phyloP scores from a whole-genome alignment of 2,888 invertebrate genomes.

The Coenonympha glycerion region DNA sequence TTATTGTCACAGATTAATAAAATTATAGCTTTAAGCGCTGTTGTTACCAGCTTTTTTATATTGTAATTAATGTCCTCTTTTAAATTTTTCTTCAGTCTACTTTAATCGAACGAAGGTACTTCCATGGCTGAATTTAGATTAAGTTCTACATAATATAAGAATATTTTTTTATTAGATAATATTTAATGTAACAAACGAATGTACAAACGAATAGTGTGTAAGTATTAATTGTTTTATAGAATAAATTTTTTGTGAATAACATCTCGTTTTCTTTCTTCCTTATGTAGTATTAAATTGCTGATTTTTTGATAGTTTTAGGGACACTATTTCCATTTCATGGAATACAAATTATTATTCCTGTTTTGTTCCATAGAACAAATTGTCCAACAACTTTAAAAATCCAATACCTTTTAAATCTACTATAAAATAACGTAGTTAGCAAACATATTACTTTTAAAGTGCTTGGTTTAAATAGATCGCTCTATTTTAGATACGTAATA shows the following conservation, averaged over 20 bases:
- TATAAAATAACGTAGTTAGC: too few species aligned
- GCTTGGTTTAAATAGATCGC: too few species aligned
- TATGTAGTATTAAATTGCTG: neutral
- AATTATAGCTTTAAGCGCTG: too few species aligned
- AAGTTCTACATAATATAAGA: neutral
- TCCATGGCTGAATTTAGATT: neutral
- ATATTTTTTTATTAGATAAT: slow-evolving; percentile 29
- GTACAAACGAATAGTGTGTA: slow-evolving; percentile 59
- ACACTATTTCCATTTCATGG: too few species aligned
- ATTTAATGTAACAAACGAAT: slow-evolving; percentile 53
- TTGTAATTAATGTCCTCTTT: neutral
- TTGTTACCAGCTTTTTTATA: neutral
- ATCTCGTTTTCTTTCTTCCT: neutral
- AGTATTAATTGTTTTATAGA: slow-evolving; percentile 51
- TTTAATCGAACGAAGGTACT: neutral
- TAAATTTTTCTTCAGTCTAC: neutral
- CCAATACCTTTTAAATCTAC: too few species aligned
- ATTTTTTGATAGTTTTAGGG: too few species aligned
- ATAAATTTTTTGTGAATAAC: slow-evolving; percentile 63
- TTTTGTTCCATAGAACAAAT: too few species aligned
- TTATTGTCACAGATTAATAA: neutral
- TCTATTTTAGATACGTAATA: too few species aligned
- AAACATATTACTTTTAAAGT: too few species aligned
- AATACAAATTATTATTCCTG: too few species aligned
- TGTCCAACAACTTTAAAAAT: too few species aligned